These are phyloP conservation scores for Motacilla tschutschensis DNA, from an alignment of 2,113 vertebrate genomes.

Conservation along the genomic window DNA sequence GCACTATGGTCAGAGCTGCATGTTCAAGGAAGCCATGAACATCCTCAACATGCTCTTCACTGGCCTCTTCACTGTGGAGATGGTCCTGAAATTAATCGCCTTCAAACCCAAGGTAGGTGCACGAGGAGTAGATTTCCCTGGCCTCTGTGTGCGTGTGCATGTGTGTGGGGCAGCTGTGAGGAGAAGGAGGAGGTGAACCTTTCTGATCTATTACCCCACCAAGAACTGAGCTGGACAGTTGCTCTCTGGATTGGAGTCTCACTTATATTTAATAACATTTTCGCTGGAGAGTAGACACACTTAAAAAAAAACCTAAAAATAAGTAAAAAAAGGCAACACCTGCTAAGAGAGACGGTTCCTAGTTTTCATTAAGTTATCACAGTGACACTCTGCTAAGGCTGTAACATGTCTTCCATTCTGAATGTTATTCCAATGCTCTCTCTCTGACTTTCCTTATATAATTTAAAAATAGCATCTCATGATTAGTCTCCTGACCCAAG, in stretches of 20 bases:
- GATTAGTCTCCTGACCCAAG: constrained; percentile 41
- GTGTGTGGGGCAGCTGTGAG: constrained; percentile 3
- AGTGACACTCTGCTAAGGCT: not conserved
- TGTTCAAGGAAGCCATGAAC: constrained; percentile 97
- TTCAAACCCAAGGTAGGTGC: constrained; percentile 97
- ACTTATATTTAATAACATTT: not conserved
- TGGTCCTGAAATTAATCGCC: constrained; percentile 98
- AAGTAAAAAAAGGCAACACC: not conserved
- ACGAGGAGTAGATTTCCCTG: not conserved
- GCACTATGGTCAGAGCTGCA: constrained; percentile 95
- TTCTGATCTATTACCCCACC: constrained; percentile 19
- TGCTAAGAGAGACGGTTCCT: not conserved
- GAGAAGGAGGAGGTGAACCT: constrained; percentile 42
- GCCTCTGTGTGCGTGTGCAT: not conserved
- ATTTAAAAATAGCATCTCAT: constrained; percentile 32
- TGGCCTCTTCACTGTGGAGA: constrained; percentile 97
- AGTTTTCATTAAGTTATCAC: not conserved
- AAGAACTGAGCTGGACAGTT: constrained; percentile 28
- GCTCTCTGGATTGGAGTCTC: constrained; percentile 41
- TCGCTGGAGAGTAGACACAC: not conserved
- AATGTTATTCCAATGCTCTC: not conserved
- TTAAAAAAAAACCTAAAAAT: not conserved
- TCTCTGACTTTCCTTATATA: constrained; percentile 24
- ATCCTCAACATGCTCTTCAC: constrained; percentile 99
- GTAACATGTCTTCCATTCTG: not conserved